These are phyloP conservation scores for Pseudochaenichthys georgianus DNA, from an alignment of 2,797 vertebrate genomes.

Conservation along the genomic window DNA sequence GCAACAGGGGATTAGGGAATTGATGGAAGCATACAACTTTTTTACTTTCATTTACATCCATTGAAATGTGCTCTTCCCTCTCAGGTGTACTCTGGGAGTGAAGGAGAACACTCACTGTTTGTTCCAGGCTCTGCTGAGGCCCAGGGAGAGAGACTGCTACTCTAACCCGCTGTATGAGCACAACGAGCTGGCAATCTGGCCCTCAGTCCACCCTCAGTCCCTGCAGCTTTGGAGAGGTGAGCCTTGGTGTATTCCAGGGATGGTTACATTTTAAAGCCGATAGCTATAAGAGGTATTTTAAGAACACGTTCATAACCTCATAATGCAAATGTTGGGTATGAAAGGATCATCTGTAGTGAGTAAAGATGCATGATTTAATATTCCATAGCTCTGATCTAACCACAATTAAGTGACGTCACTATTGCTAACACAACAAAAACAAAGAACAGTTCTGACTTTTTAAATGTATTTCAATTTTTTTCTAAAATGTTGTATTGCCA, in stretches of 20 bases:
- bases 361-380: too few relatives aligned
- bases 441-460: too few relatives aligned
- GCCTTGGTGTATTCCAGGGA: not conserved
- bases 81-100: slow-evolving; percentile 84
- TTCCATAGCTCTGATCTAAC: too few relatives aligned
- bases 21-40: not conserved
- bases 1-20: not conserved
- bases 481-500: too few relatives aligned
- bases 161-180: slow-evolving; percentile 86
- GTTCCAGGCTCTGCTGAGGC: slow-evolving; percentile 85
- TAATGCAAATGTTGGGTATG: too few relatives aligned
- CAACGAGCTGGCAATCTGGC: slow-evolving; percentile 89
- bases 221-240: slow-evolving; percentile 91
- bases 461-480: too few relatives aligned
- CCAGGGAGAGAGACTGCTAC: slow-evolving; percentile 71
- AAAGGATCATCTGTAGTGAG: too few relatives aligned
- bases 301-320: too few relatives aligned
- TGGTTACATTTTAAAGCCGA: too few relatives aligned
- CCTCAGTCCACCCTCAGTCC: slow-evolving; percentile 92
- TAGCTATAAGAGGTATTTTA: too few relatives aligned
- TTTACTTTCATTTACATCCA: not conserved
- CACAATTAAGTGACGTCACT: too few relatives aligned
- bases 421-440: too few relatives aligned
- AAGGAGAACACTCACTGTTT: slow-evolving; percentile 89
- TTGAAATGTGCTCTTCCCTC: not conserved